Evolutionary conservation across 2,797 vertebrate genomes (phyloP), one percentile per base, ranked within the genome.

Genomic region (Erpetoichthys calabaricus): DNA sequence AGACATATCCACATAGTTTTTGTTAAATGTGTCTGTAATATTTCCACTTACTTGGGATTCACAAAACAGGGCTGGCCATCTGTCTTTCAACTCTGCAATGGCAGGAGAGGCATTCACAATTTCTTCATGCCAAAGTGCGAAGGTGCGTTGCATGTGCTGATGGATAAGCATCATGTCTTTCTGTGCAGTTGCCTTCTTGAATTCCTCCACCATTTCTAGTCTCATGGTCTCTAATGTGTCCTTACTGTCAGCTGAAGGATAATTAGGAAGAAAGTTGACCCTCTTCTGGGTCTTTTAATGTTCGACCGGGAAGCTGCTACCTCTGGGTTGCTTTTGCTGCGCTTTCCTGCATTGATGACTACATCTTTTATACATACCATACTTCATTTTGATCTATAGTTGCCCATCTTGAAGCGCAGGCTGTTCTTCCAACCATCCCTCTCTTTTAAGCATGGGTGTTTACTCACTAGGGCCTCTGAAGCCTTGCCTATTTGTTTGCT

Each of bases 51-150:
- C 59, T 6, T 60, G 59, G 42, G 55, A 42, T 57, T 66, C 62
- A 66, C 52, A 63, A 55, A 66, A 66, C 42, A 68, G 60, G 45
- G 59, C 63, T 58, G 63, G 62, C 58, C 57, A 64, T 59, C 65
- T 60, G 41, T 62, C 63, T 44, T 47, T 60, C 1, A 64, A 10
- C 57, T 65, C n/a, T 1, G 6, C 56, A 9, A 63, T 6, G 1
- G 64, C 60, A 49, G 59, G 57, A 59, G 54, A 46, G 53, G 3
- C 57, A 55, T 25, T 10, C 42, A 64, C 50, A 6, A 60, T 59
- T 57, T 65, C 60, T 58, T 68, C 50, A 45, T 7, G 41, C 1
- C 60, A 44, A 44, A 65, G 59, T 56, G 60, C n/a, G 65, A 65
- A 66, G 51, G 65, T 66, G 3, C 4, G 6, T 1, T 66, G 58